phyloP scores from a whole-genome alignment of 2,888 invertebrate species.

The Catocala nupta region DNA sequence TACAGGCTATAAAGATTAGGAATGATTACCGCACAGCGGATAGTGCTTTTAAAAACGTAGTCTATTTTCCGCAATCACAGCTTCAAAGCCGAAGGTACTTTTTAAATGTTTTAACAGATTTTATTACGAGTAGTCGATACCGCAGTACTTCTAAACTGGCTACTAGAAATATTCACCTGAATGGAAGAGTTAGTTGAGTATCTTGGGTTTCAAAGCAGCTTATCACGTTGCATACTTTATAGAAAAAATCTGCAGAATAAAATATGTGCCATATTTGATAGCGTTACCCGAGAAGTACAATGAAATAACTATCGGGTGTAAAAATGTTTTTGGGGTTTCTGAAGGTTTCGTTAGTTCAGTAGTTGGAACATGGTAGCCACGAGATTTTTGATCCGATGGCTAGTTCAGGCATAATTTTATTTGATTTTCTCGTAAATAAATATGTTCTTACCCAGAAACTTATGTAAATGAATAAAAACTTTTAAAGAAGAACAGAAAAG shows the following conservation, averaged over 20 bases:
- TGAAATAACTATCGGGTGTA: too few relatives aligned
- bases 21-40: too few relatives aligned
- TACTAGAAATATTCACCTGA: not conserved
- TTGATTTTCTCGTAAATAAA: too few relatives aligned
- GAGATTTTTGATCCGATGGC: too few relatives aligned
- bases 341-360: too few relatives aligned
- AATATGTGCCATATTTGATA: not conserved
- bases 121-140: conserved; percentile 8
- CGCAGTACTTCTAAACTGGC: conserved; percentile 8
- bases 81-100: not conserved
- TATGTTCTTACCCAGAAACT: too few relatives aligned
- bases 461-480: too few relatives aligned
- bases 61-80: not conserved
- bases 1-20: too few relatives aligned
- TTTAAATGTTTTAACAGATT: conserved; percentile 9
- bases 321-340: too few relatives aligned
- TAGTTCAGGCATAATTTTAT: too few relatives aligned
- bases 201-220: conserved; percentile 1
- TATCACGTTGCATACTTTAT: conserved; percentile 6
- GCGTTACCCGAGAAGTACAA: not conserved
- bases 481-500: too few relatives aligned
- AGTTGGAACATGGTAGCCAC: too few relatives aligned
- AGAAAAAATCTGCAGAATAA: not conserved
- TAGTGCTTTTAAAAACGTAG: not conserved
- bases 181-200: not conserved